Evolutionary conservation across 2,113 vertebrate species (phyloP), one percentile per base, ranked within the genome.

Genomic region (Gadus chalcogrammus): DNA sequence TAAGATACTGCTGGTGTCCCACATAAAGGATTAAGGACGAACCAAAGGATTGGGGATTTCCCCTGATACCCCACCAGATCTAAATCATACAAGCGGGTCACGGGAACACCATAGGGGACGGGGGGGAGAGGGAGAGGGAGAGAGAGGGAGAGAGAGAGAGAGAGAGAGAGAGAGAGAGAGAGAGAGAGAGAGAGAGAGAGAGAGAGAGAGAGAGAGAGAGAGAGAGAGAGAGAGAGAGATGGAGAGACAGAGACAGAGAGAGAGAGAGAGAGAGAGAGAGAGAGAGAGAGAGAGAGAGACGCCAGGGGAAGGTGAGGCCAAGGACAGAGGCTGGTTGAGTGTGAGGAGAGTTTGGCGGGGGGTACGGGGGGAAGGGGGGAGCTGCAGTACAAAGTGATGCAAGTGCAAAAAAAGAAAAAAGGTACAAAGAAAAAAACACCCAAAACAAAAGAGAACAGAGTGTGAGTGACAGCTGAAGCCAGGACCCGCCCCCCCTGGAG

Each of bases 401-500:
- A 22, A 31, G 7, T 52, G 5, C 68, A 24, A 15, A 56, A 65
- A 79, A 76, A 18, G 8, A n/a, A 65, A 79, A 18, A 18, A n/a
- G 15, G 59, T 22, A 61, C n/a, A 61, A n/a, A 61, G 18, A 61
- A 61, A 61, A 61, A 20, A 22, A 61, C 5, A 61, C 5, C 22
- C 5, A 20, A 22, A 1, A 22, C 60, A 61, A 1, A 71, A 81
- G 13, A 79, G 73, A 24, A 70, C 8, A 31, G 55, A 63, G 72
- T 65, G 13, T 12, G 16, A 63, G 58, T 0, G 65, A 74, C 76
- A 80, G 77, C 69, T 78, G 82, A 81, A 75, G 74, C 83, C 76
- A 84, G 81, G 85, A 84, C 75, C 81, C 77, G 65, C 67, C 88
- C 86, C 91, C 90, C 88, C 87, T 88, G 87, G 87, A 88, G 85